Evolutionary conservation across 1,140 invertebrate genomes (phyloP).

Genomic region (Idris sp.): DNA sequence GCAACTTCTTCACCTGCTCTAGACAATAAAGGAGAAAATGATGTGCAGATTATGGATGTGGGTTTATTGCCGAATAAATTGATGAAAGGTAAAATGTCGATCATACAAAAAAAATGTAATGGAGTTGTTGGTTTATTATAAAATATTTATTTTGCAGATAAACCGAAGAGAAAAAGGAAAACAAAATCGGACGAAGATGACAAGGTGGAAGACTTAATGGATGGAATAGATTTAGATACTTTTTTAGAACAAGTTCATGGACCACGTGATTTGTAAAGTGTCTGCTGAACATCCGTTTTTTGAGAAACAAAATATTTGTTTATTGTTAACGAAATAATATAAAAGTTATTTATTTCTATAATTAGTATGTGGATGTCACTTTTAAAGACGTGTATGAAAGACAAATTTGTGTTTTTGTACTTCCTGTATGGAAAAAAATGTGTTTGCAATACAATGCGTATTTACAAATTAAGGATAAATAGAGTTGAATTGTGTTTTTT

Average conservation of each 20-base stretch:
- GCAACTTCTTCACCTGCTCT: conserved; percentile 66
- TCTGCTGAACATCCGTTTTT: conserved; percentile 4
- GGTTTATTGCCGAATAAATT: no score
- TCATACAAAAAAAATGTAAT: no score
- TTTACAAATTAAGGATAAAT: no score
- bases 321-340: conserved; percentile 24
- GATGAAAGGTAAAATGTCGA: no score
- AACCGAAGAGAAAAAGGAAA: conserved; percentile 22
- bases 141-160: conserved; percentile 7
- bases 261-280: conserved; percentile 37
- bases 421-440: no score
- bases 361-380: conserved; percentile 4
- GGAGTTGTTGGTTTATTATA: no score
- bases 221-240: conserved; percentile 40
- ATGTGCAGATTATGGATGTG: no score
- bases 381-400: no score
- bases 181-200: conserved; percentile 1
- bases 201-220: conserved; percentile 32
- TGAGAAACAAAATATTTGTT: conserved; percentile 12
- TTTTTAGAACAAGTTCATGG: conserved; percentile 44
- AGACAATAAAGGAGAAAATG: no score
- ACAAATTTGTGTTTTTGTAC: no score
- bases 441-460: no score
- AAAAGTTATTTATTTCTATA: conserved; percentile 50
- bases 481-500: no score